These are phyloP conservation scores for Hyphantria cunea DNA, from an alignment of 1,140 invertebrate species.

Conservation along the genomic window DNA sequence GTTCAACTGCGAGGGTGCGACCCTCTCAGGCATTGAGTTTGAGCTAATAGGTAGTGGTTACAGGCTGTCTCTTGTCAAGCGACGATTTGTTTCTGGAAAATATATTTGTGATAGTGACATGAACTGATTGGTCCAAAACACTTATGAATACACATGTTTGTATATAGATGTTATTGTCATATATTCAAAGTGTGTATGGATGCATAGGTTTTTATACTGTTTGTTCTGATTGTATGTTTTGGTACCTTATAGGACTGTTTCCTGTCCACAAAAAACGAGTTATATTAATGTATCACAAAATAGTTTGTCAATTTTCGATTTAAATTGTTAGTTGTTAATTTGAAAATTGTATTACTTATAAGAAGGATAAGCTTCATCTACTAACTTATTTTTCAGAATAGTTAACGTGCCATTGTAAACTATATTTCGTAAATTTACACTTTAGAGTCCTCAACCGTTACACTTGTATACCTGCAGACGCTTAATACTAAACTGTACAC, in stretches of 20 bases:
- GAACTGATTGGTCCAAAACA: constrained; percentile 70
- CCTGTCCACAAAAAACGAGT: constrained; percentile 65
- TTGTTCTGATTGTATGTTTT: constrained; percentile 52
- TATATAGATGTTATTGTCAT: constrained; percentile 45
- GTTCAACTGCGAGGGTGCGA: constrained; percentile 97
- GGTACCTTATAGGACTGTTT: constrained; percentile 80
- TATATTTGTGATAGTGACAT: constrained; percentile 94
- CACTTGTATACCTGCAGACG: constrained; percentile 7
- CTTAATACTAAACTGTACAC: constrained; percentile 11
- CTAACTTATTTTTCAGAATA: constrained; percentile 43
- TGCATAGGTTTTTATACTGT: constrained; percentile 55
- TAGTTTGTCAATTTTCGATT: constrained; percentile 62
- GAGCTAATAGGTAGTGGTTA: constrained; percentile 94
- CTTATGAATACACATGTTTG: constrained; percentile 57
- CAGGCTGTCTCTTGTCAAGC: constrained; percentile 95
- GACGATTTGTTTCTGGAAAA: constrained; percentile 95
- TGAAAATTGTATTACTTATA: constrained; percentile 44
- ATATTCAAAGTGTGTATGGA: constrained; percentile 46
- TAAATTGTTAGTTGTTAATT: constrained; percentile 57
- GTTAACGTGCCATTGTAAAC: constrained; percentile 38
- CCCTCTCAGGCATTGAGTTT: constrained; percentile 96
- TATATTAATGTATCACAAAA: constrained; percentile 48
- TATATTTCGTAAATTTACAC: constrained; percentile 26
- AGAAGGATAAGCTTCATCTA: constrained; percentile 28
- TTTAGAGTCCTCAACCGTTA: constrained; percentile 12